Conservation (phyloP, 2,797 vertebrate genomes). For the Eleutherodactylus coqui region DNA sequence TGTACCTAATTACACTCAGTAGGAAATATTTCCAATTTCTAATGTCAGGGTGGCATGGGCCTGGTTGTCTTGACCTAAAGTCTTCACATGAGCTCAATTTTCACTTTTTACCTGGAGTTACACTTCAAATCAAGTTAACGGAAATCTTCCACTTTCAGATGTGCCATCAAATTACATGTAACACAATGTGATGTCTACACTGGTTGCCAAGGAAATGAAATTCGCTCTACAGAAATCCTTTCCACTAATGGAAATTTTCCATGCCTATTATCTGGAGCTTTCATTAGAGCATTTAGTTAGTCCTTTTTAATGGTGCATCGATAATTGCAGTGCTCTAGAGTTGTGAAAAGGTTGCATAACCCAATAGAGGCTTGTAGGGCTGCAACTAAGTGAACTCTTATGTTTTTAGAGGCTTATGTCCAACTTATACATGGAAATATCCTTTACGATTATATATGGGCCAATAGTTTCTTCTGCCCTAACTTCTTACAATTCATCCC, state of each 20-base stretch:
- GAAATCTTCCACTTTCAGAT: background rate
- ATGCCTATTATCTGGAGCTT: background rate
- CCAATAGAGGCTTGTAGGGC: background rate
- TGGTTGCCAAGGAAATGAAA: background rate
- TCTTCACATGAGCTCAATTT: background rate
- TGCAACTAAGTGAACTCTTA: background rate
- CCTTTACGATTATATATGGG: background rate
- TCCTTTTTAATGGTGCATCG: background rate
- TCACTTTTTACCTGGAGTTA: background rate
- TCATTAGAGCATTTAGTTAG: background rate
- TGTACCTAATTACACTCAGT: too few species aligned
- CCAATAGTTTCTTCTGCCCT: background rate
- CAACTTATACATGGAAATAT: background rate
- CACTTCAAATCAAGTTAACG: background rate
- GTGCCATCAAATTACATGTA: background rate
- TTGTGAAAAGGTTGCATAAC: background rate
- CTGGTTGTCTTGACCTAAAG: background rate
- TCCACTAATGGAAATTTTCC: background rate
- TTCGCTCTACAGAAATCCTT: background rate
- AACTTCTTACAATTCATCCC: background rate
- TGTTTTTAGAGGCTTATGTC: background rate
- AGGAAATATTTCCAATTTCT: background rate
- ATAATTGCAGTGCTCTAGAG: background rate
- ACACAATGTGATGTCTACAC: background rate
- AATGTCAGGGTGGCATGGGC: background rate